These are phyloP conservation scores for Cremastinae sp. DNA, from an alignment of 2,888 invertebrate species.

Conservation along the genomic window DNA sequence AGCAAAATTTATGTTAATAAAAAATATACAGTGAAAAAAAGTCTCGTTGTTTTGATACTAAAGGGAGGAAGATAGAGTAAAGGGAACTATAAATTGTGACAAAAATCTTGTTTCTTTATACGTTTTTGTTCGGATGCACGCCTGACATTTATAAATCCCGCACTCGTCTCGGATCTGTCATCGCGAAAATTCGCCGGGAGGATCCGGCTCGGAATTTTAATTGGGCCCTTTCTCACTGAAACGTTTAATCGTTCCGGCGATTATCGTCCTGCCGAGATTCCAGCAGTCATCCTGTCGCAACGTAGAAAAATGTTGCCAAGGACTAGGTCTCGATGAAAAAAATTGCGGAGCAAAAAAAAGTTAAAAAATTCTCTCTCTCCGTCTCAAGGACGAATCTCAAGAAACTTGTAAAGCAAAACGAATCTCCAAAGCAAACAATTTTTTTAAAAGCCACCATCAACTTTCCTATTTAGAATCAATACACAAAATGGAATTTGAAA, in stretches of 20 bases:
- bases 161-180: slow-evolving; percentile 29
- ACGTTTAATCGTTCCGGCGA: slow-evolving; percentile 38
- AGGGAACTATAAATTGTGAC: no score
- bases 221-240: slow-evolving; percentile 41
- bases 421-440: no score
- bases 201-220: slow-evolving; percentile 62
- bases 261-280: slow-evolving; percentile 42
- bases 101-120: no score
- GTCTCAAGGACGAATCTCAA: no score
- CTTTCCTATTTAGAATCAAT: no score
- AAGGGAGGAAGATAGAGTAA: slow-evolving; percentile 36
- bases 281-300: slow-evolving; percentile 35
- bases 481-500: no score
- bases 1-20: not conserved
- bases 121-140: no score
- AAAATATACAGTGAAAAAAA: slow-evolving; percentile 4
- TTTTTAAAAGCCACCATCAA: no score
- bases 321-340: not conserved
- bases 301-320: not conserved
- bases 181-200: slow-evolving; percentile 33
- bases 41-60: slow-evolving; percentile 18
- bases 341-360: no score
- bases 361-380: no score
- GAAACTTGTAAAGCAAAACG: no score
- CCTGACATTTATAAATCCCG: not conserved